These are phyloP conservation scores for Ashinkailepas kermadecensis DNA, from an alignment of 2,888 invertebrate genomes.

Conservation along the genomic window DNA sequence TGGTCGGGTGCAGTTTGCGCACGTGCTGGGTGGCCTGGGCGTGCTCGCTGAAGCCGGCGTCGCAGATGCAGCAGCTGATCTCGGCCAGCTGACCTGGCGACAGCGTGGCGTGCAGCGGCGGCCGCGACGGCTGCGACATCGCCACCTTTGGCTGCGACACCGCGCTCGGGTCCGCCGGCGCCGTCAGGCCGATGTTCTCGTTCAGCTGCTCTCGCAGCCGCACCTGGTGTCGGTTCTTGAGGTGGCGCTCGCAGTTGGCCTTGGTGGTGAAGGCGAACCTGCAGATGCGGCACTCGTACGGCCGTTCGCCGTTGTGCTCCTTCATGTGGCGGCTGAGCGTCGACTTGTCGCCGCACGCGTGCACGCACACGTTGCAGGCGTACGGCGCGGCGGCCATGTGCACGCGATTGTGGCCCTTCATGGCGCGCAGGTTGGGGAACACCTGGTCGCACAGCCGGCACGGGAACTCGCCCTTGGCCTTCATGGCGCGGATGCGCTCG, in stretches of 20 bases:
- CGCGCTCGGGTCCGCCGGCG: constrained; percentile 57
- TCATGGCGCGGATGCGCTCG: constrained; percentile 59
- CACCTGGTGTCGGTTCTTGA: constrained; percentile 83
- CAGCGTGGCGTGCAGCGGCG: constrained; percentile 47
- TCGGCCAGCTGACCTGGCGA: constrained; percentile 37
- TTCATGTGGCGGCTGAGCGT: constrained; percentile 85
- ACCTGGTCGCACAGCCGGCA: constrained; percentile 78
- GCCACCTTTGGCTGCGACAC: constrained; percentile 33
- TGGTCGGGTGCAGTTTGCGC: constrained; percentile 61
- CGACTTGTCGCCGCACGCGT: constrained; percentile 80
- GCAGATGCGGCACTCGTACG: constrained; percentile 87
- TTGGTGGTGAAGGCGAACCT: constrained; percentile 95
- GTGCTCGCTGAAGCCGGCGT: constrained; percentile 71
- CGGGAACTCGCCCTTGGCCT: constrained; percentile 77
- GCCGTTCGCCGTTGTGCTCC: constrained; percentile 89
- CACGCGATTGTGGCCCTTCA: constrained; percentile 83
- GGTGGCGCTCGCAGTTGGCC: constrained; percentile 91
- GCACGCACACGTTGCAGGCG: constrained; percentile 87
- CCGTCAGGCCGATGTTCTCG: constrained; percentile 76
- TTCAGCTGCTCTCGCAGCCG: constrained; percentile 80
- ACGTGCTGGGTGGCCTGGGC: constrained; percentile 75
- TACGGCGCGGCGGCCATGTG: constrained; percentile 73
- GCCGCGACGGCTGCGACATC: constrained; percentile 37
- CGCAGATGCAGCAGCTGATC: constrained; percentile 89
- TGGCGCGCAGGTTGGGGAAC: constrained; percentile 77